Conservation (phyloP, 2,888 invertebrate genomes). For the Drosophila picticornis region DNA sequence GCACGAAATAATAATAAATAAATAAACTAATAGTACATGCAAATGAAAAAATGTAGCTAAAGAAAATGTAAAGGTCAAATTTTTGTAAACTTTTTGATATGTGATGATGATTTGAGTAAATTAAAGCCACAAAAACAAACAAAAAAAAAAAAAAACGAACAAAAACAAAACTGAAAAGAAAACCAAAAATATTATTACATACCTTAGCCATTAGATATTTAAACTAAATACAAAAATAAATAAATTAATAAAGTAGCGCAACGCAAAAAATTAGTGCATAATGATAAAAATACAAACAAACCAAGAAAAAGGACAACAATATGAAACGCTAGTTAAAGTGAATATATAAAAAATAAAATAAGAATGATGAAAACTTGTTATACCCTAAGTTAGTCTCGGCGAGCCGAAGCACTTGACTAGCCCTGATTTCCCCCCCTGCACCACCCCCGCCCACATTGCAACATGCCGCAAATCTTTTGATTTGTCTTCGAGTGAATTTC, state of each 20-base stretch:
- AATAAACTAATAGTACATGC: slow-evolving; percentile 32
- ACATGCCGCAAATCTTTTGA: slow-evolving; percentile 43
- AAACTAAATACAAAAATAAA: slow-evolving; percentile 47
- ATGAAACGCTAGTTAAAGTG: slow-evolving; percentile 51
- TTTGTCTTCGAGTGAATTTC: slow-evolving; percentile 22
- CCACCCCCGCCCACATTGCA: neutral
- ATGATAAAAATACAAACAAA: slow-evolving; percentile 16
- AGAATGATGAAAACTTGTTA: slow-evolving; percentile 58
- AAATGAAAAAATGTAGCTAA: slow-evolving; percentile 67
- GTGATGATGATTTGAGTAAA: slow-evolving; percentile 83
- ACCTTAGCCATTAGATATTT: slow-evolving; percentile 68
- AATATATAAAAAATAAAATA: slow-evolving; percentile 15
- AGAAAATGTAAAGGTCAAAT: slow-evolving; percentile 50
- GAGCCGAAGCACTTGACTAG: slow-evolving; percentile 62
- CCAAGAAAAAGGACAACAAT: slow-evolving; percentile 9
- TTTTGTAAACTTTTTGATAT: slow-evolving; percentile 82
- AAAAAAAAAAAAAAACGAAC: slow-evolving; percentile 35
- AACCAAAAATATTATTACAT: slow-evolving; percentile 35
- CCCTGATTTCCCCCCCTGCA: slow-evolving; percentile 19
- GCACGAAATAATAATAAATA: slow-evolving; percentile 57
- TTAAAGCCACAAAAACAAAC: slow-evolving; percentile 60
- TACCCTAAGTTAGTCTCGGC: slow-evolving; percentile 69
- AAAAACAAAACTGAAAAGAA: slow-evolving; percentile 43
- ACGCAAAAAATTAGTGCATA: slow-evolving; percentile 64
- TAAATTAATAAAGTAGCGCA: slow-evolving; percentile 56